Evolutionary conservation across 2,888 invertebrate species (phyloP).

Genomic region (Athalia cordata): DNA sequence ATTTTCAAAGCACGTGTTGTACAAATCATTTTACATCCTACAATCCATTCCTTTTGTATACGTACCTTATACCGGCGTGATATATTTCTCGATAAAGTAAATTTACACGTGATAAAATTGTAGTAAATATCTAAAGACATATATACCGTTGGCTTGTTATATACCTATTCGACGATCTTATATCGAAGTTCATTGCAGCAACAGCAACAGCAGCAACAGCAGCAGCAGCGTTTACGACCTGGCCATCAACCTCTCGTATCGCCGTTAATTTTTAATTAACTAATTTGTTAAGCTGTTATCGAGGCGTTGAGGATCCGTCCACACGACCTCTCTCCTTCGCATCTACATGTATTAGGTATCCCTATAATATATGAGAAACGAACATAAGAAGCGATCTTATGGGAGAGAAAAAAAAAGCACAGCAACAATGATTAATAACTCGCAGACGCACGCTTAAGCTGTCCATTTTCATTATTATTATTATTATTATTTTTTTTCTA

Average conservation of each 20-base stretch:
- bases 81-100: conserved; percentile 36
- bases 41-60: no score
- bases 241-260: not conserved
- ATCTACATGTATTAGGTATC: no score
- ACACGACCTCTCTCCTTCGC: no score
- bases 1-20: conserved; percentile 5
- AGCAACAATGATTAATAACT: no score
- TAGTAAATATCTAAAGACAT: not conserved
- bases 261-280: conserved; percentile 36
- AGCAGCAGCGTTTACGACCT: conserved; percentile 28
- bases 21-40: conserved; percentile 24
- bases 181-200: no score
- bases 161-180: no score
- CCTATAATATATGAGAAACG: not conserved
- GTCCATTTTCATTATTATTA: no score
- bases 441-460: no score
- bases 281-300: conserved; percentile 30
- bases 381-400: not conserved
- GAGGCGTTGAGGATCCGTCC: not conserved
- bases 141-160: no score
- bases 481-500: no score
- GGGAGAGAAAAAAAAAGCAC: not conserved
- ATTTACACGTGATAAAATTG: conserved; percentile 40
- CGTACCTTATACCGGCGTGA: not conserved
- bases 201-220: not conserved